A percentile compares a stretch with the other conserved stretches of the same genome.
Evolutionary conservation across 2,113 vertebrate species (phyloP).

Genomic region (Bucco capensis): DNA sequence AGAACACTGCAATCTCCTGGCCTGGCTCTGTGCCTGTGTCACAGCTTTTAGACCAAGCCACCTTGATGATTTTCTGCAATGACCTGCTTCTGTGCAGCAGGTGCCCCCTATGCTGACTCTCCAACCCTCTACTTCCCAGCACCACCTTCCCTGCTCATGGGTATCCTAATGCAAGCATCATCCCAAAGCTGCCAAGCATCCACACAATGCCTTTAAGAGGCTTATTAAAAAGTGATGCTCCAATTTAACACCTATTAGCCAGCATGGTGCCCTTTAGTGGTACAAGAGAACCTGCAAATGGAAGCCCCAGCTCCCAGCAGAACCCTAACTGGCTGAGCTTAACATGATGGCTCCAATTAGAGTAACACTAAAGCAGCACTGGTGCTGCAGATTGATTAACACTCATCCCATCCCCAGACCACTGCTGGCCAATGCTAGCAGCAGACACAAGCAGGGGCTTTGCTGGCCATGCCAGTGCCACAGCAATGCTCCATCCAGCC

Average conservation of each 20-base stretch:
- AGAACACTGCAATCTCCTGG: neutral
- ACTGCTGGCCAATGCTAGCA: neutral
- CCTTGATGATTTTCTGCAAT: neutral
- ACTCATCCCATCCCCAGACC: neutral
- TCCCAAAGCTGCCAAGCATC: slow-evolving; percentile 43
- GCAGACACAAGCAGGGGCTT: neutral
- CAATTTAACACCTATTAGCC: slow-evolving; percentile 78
- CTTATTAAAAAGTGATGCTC: slow-evolving; percentile 78
- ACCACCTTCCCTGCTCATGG: neutral
- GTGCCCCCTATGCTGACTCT: neutral
- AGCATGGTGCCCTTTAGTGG: slow-evolving; percentile 46
- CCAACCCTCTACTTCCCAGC: neutral
- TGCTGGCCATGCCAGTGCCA: neutral
- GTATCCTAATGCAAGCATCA: neutral
- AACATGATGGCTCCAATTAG: slow-evolving; percentile 64
- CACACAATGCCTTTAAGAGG: slow-evolving; percentile 60
- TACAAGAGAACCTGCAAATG: slow-evolving; percentile 54
- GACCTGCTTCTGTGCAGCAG: neutral
- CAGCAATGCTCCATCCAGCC: accelerated
- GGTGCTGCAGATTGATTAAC: neutral
- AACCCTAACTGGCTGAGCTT: slow-evolving; percentile 64
- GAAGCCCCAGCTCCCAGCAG: slow-evolving; percentile 62
- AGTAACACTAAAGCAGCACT: neutral
- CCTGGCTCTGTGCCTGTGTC: neutral
- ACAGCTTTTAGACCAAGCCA: neutral